A percentile compares a stretch with the other conserved stretches of the same genome.
Conservation (phyloP, 2,888 invertebrate genomes). For the Galerucella pusilla region DNA sequence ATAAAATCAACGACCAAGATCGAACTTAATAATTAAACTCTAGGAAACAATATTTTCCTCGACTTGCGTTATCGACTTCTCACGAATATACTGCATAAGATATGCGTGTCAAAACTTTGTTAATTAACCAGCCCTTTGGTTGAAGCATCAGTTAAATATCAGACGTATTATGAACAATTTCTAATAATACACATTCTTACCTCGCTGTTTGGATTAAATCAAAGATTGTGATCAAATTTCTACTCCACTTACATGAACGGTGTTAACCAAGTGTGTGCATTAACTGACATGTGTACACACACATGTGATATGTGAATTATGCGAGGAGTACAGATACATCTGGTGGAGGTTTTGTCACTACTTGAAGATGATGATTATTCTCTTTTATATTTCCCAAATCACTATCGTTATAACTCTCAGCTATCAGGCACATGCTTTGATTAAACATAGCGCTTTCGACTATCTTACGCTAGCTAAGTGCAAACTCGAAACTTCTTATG, state of each 20-base stretch:
- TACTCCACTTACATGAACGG: neutral
- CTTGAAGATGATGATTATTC: too few species aligned
- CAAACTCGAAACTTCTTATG: neutral
- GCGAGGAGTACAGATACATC: too few species aligned
- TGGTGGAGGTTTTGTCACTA: too few species aligned
- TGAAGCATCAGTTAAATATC: neutral
- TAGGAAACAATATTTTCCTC: neutral
- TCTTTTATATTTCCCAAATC: too few species aligned
- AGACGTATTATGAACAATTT: neutral
- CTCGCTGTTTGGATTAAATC: neutral
- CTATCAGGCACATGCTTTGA: too few species aligned
- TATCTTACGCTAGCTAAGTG: too few species aligned
- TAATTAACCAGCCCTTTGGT: neutral
- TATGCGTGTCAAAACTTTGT: constrained; percentile 5
- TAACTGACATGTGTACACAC: neutral
- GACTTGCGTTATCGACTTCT: neutral
- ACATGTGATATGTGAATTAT: too few species aligned
- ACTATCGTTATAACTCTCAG: too few species aligned
- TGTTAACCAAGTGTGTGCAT: neutral
- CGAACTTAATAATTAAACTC: neutral
- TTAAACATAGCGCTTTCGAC: too few species aligned
- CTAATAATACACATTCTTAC: neutral
- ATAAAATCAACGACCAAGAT: neutral
- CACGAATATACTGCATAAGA: neutral
- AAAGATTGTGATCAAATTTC: neutral